Percentiles rank a stretch among this genome's conserved stretches.
Conservation (phyloP, 2,888 invertebrate genomes). For the Lomographa bimaculata region DNA sequence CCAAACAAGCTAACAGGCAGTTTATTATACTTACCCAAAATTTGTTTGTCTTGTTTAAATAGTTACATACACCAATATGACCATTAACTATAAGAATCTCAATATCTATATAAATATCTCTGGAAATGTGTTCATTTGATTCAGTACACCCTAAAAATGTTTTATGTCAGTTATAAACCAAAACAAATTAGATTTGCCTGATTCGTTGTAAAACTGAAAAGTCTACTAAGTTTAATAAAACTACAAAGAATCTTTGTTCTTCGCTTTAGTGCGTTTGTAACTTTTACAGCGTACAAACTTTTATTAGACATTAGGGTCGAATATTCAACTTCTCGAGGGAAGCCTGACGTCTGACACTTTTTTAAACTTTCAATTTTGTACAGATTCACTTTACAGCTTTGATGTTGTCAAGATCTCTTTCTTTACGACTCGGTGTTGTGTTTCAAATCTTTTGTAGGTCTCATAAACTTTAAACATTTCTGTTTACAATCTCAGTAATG, state of each 20-base stretch:
- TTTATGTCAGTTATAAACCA: no score
- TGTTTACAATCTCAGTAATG: conserved; percentile 7
- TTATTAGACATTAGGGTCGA: conserved; percentile 27
- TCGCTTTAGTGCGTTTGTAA: conserved; percentile 36
- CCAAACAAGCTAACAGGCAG: no score
- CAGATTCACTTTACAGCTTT: conserved; percentile 24
- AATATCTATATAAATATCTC: no score
- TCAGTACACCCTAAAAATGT: no score
- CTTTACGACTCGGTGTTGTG: conserved; percentile 18
- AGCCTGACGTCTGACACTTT: conserved; percentile 20
- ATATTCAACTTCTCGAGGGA: conserved; percentile 21
- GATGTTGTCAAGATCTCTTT: conserved; percentile 20
- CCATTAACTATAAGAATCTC: no score
- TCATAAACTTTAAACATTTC: conserved; percentile 8
- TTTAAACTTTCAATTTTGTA: conserved; percentile 20
- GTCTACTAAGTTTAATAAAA: conserved; percentile 2
- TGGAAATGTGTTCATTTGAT: no score
- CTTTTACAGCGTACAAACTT: conserved; percentile 46
- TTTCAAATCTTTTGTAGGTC: conserved; percentile 17
- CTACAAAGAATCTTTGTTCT: conserved; percentile 19
- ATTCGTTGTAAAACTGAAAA: conserved; percentile 11
- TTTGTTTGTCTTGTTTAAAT: no score
- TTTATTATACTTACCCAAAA: no score
- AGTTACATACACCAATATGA: no score
- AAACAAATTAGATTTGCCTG: no score